phyloP scores from a whole-genome alignment of 2,888 invertebrate genomes.

The Clivina fossor region DNA sequence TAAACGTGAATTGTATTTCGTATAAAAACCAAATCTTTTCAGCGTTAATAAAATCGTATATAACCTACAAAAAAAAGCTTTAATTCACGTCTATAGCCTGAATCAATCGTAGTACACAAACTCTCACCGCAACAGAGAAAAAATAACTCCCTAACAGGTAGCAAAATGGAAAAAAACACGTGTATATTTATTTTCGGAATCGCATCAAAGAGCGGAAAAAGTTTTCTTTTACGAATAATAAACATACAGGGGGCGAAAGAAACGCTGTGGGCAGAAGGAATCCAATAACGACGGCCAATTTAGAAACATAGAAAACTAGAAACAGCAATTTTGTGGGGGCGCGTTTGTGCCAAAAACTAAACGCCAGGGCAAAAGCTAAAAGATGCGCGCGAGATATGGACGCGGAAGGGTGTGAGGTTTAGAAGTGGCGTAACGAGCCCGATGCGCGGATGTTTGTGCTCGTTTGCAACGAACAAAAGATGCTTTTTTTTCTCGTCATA shows the following conservation, averaged over 20 bases:
- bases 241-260: slow-evolving; percentile 27
- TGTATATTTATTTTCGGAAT: slow-evolving; percentile 4
- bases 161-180: not conserved
- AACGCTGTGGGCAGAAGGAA: slow-evolving; percentile 36
- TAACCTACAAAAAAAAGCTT: too few species aligned
- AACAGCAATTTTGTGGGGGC: slow-evolving; percentile 38
- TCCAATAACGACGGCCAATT: slow-evolving; percentile 40
- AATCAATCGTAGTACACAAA: too few species aligned
- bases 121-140: too few species aligned
- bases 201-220: slow-evolving; percentile 11
- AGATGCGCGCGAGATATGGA: not conserved
- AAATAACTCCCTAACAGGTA: too few species aligned
- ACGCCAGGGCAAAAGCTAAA: slow-evolving; percentile 27
- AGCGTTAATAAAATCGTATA: slow-evolving; percentile 19
- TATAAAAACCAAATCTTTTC: not conserved
- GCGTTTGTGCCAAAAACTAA: slow-evolving; percentile 32
- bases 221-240: slow-evolving; percentile 12
- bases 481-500: too few species aligned
- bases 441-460: slow-evolving; percentile 21
- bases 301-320: slow-evolving; percentile 39
- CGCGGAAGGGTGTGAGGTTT: too few species aligned
- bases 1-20: slow-evolving; percentile 21
- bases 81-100: too few species aligned
- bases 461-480: slow-evolving; percentile 32
- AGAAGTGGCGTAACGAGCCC: slow-evolving; percentile 24